These are phyloP conservation scores for Strigamia crassipes DNA, from an alignment of 2,888 invertebrate species.

Conservation along the genomic window DNA sequence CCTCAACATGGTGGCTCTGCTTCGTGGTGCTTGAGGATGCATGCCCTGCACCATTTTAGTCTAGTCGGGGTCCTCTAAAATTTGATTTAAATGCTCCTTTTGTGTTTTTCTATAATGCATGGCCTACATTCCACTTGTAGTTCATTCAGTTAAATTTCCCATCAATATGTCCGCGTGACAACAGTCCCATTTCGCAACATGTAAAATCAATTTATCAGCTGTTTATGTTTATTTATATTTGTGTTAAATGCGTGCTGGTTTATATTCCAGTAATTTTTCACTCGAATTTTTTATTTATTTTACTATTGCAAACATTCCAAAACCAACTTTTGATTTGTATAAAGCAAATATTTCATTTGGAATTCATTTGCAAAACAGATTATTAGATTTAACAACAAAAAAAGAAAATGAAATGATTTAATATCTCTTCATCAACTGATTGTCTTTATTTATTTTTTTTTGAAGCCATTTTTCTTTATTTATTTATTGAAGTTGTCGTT, in stretches of 20 bases:
- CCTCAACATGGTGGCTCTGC: background rate
- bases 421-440: background rate
- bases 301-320: no score
- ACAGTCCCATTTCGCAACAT: background rate
- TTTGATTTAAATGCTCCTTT: background rate
- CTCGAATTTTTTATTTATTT: no score
- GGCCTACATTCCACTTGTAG: background rate
- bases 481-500: background rate
- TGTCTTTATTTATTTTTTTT: background rate
- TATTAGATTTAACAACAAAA: background rate
- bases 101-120: background rate
- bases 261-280: no score
- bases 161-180: background rate
- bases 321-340: no score
- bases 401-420: background rate
- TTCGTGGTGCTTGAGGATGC: background rate
- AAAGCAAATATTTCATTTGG: background rate
- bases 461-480: background rate
- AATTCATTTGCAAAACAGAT: background rate
- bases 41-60: background rate
- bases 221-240: background rate
- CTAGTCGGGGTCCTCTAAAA: background rate
- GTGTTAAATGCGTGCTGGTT: background rate
- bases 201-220: constrained; percentile 28
- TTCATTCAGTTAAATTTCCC: background rate